phyloP scores from a whole-genome alignment of 2,797 vertebrate species.

The Cercopithecus neglectus region DNA sequence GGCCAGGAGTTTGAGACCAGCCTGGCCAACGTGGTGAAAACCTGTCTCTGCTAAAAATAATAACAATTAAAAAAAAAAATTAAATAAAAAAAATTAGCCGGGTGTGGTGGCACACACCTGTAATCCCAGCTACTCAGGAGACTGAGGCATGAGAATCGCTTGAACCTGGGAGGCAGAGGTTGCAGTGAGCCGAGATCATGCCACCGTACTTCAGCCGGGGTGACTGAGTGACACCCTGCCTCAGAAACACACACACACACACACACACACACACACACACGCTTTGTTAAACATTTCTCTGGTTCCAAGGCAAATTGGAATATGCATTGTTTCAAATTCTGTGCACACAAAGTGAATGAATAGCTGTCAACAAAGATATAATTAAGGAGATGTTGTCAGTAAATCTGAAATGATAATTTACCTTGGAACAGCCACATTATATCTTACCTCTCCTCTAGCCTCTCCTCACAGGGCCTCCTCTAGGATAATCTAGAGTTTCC shows the following conservation, averaged over 20 bases:
- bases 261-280: neutral
- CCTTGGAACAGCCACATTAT: neutral
- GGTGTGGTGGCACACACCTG: neutral
- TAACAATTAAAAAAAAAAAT: too few species aligned
- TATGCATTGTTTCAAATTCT: constrained; percentile 48
- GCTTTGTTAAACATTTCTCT: neutral
- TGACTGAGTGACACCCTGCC: neutral
- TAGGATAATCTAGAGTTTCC: constrained; percentile 6
- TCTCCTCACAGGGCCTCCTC: neutral
- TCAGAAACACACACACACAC: too few species aligned
- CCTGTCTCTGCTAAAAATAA: neutral
- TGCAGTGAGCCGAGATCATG: neutral
- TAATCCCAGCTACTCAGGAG: neutral
- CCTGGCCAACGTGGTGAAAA: neutral
- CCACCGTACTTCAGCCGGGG: neutral
- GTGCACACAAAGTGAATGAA: constrained; percentile 11
- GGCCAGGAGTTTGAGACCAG: neutral
- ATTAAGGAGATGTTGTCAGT: constrained; percentile 48
- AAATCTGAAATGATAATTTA: constrained; percentile 30
- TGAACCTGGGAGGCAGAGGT: neutral
- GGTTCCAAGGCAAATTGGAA: neutral
- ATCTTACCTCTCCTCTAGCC: neutral
- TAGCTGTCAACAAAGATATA: constrained; percentile 36
- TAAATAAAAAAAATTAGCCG: neutral
- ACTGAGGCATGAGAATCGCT: neutral